phyloP scores from a whole-genome alignment of 2,797 vertebrate species.

The Pseudocheirus occidentalis region DNA sequence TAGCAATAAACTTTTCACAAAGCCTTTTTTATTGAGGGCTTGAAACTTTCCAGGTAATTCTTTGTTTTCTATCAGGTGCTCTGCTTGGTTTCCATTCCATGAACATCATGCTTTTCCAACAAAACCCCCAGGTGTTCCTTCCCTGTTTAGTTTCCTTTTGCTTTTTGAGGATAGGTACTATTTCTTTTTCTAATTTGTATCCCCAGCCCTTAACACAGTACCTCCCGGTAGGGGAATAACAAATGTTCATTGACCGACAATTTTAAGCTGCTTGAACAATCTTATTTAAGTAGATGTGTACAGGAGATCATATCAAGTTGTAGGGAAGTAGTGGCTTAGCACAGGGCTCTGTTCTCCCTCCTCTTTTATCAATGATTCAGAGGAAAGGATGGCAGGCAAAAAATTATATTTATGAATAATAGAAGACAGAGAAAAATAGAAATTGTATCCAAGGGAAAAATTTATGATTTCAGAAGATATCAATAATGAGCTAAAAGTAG shows the following conservation, averaged over 20 bases:
- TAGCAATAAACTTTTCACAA: neutral
- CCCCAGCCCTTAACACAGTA: neutral
- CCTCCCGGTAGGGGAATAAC: neutral
- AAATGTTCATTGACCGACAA: neutral
- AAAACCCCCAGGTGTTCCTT: neutral
- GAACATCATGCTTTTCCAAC: neutral
- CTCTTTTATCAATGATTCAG: neutral
- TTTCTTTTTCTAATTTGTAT: neutral
- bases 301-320: neutral
- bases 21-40: neutral
- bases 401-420: neutral
- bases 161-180: neutral
- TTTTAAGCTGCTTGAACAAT: neutral
- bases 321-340: neutral
- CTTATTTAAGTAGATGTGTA: neutral
- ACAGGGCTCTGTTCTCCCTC: neutral
- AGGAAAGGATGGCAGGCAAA: neutral
- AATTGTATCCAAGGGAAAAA: neutral
- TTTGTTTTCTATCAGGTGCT: neutral
- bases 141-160: neutral
- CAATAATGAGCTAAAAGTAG: neutral
- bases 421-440: neutral
- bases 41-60: neutral
- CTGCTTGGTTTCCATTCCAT: neutral
- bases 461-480: neutral